phyloP scores from a whole-genome alignment of 1,140 invertebrate species.

The Araneus ventricosus region DNA sequence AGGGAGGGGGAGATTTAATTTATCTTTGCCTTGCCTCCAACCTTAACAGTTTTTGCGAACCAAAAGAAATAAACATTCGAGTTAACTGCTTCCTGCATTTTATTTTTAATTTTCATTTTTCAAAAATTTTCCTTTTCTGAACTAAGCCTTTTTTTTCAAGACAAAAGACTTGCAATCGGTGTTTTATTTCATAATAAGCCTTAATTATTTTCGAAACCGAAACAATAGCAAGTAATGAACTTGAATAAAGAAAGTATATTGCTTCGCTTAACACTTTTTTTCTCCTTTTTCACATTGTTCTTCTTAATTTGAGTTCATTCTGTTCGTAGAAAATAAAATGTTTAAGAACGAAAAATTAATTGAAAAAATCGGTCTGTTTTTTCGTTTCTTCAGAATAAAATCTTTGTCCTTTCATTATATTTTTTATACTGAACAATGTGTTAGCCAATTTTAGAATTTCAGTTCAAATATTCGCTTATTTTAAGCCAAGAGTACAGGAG shows the following conservation, averaged over 20 bases:
- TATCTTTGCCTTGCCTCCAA: neutral
- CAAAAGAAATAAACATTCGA: neutral
- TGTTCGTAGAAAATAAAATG: neutral
- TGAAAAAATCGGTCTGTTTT: no score
- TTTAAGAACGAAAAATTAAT: neutral
- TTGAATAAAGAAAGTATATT: neutral
- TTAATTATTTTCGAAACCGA: neutral
- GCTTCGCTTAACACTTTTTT: neutral
- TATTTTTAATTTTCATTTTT: neutral
- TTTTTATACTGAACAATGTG: no score
- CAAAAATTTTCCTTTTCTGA: neutral
- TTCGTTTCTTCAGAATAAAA: no score
- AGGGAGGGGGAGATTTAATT: neutral
- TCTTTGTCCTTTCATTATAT: no score
- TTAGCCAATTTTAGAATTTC: no score
- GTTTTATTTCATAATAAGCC: constrained; percentile 4
- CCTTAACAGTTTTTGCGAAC: neutral
- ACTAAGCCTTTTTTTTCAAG: neutral
- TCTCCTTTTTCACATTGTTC: neutral
- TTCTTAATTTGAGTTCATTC: neutral
- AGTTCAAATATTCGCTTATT: no score
- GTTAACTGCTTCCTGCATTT: neutral
- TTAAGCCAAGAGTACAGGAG: no score
- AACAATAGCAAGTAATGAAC: neutral
- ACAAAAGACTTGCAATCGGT: neutral